Evolutionary conservation across 2,888 invertebrate genomes (phyloP).

Genomic region (Diploptera punctata): DNA sequence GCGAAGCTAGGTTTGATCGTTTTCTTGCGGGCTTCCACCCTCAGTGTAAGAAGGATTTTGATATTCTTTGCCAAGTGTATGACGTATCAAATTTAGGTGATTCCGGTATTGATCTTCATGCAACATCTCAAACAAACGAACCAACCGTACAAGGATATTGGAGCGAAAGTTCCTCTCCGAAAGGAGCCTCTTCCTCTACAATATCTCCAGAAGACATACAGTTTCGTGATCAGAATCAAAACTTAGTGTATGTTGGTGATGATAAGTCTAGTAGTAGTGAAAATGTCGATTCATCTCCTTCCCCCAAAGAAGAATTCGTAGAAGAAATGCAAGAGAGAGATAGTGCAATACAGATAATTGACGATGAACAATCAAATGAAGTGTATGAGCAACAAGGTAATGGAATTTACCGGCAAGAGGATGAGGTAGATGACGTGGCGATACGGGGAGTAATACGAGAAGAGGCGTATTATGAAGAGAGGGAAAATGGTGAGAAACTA

Average conservation of each 20-base stretch:
- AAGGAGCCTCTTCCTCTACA: neutral
- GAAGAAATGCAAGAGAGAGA: too few relatives aligned
- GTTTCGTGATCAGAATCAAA: constrained; percentile 26
- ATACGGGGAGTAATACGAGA: neutral
- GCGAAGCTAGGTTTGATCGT: constrained; percentile 68
- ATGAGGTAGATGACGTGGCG: neutral
- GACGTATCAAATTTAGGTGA: constrained; percentile 52
- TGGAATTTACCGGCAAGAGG: neutral
- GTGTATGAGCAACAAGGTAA: neutral
- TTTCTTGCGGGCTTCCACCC: constrained; percentile 56
- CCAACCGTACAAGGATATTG: constrained; percentile 19
- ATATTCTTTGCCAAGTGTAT: constrained; percentile 67
- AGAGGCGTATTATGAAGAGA: constrained; percentile 40
- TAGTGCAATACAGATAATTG: too few relatives aligned
- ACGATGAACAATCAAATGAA: too few relatives aligned
- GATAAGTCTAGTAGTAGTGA: neutral
- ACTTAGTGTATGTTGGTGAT: neutral
- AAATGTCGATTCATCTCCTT: neutral
- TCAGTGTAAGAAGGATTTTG: constrained; percentile 62
- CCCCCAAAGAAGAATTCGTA: neutral
- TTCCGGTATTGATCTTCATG: constrained; percentile 49
- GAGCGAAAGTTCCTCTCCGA: constrained; percentile 32
- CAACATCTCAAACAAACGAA: constrained; percentile 27
- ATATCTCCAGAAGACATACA: constrained; percentile 17
- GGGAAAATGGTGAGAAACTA: constrained; percentile 41